Percentiles rank a stretch among this genome's conserved stretches.
phyloP scores from a whole-genome alignment of 2,888 invertebrate species.

The Salpingus planirostris region DNA sequence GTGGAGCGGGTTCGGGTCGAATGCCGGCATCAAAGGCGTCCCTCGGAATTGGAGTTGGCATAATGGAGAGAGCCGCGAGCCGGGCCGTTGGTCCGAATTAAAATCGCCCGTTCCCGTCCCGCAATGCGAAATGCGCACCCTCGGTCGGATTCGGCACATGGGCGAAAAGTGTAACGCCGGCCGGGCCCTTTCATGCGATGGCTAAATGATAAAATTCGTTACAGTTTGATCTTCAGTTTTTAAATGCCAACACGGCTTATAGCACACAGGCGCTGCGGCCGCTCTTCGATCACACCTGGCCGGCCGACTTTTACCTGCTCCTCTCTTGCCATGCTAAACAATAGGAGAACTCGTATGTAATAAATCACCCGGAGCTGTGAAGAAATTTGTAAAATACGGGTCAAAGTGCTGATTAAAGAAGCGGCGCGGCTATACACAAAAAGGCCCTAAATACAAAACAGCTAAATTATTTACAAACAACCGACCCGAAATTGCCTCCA shows the following conservation, averaged over 20 bases:
- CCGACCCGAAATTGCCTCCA: no score
- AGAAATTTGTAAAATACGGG: constrained; percentile 40
- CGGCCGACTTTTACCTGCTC: constrained; percentile 33
- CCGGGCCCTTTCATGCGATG: no score
- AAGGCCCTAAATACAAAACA: constrained; percentile 20
- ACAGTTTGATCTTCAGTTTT: constrained; percentile 29
- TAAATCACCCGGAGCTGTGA: constrained; percentile 41
- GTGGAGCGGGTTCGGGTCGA: no score
- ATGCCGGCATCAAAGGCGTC: no score
- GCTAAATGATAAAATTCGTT: constrained; percentile 30
- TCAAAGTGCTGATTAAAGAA: constrained; percentile 40
- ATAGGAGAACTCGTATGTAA: constrained; percentile 38
- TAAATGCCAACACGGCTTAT: constrained; percentile 16
- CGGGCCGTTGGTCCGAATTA: no score
- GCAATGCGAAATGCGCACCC: no score
- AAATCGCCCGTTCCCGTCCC: no score
- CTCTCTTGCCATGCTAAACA: constrained; percentile 36
- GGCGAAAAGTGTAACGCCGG: no score
- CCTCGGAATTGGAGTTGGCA: no score
- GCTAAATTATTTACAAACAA: constrained; percentile 16
- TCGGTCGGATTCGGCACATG: no score
- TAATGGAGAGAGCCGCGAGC: no score
- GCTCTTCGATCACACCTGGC: constrained; percentile 31
- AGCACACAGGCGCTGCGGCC: constrained; percentile 23
- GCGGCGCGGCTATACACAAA: constrained; percentile 30